phyloP scores from a whole-genome alignment of 1,140 invertebrate species.

The Caenorhabditis remanei region DNA sequence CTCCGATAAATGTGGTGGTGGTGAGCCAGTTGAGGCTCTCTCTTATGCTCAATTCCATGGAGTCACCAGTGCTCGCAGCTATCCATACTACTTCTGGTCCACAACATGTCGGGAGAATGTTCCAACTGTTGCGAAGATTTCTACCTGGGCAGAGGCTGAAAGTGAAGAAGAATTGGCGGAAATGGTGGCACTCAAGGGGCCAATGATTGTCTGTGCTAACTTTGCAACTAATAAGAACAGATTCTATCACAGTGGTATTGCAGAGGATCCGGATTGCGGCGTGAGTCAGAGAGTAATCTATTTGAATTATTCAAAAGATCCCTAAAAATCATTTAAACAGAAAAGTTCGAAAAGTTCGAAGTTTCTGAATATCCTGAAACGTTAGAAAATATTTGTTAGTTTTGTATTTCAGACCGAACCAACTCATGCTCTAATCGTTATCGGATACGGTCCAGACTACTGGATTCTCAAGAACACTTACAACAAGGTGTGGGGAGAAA shows the following conservation, averaged over 20 bases:
- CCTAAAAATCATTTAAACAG: too few relatives aligned
- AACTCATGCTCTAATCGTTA: slow-evolving; percentile 2
- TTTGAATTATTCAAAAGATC: background rate
- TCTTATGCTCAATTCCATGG: slow-evolving; percentile 17
- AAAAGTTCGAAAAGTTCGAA: too few relatives aligned
- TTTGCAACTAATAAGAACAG: slow-evolving; percentile 26
- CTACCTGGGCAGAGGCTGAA: background rate
- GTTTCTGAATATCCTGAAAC: too few relatives aligned
- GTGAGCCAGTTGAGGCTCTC: slow-evolving; percentile 8
- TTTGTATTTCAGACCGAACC: background rate
- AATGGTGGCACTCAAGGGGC: background rate
- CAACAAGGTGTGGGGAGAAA: slow-evolving; percentile 27
- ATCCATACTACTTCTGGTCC: slow-evolving; percentile 32
- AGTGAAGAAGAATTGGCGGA: background rate
- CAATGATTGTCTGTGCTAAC: slow-evolving; percentile 31
- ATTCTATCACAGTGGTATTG: slow-evolving; percentile 23
- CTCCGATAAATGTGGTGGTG: slow-evolving; percentile 24
- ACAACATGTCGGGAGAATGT: slow-evolving; percentile 8
- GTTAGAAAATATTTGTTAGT: too few relatives aligned
- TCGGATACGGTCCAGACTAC: slow-evolving; percentile 22
- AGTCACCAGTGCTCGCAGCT: background rate
- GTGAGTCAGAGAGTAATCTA: background rate
- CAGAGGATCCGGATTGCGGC: slow-evolving; percentile 27
- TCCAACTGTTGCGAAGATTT: background rate
- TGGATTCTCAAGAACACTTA: slow-evolving; percentile 40